Conservation (phyloP, 2,888 invertebrate genomes). For the Tillus elongatus region DNA sequence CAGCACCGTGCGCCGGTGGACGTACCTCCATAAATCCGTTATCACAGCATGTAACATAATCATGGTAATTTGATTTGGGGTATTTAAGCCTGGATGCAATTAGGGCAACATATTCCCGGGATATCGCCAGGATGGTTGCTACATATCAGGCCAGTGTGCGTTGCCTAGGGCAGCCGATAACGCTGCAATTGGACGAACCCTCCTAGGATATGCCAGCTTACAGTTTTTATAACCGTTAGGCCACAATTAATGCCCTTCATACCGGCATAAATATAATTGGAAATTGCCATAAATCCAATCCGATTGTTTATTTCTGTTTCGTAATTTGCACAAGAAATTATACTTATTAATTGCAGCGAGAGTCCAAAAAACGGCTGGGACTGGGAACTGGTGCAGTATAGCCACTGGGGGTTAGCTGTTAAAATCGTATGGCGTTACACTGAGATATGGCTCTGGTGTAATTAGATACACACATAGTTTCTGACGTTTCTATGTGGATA, state of each 20-base stretch:
- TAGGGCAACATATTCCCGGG: conserved; percentile 12
- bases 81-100: conserved; percentile 17
- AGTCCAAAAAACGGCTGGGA: no score
- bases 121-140: not conserved
- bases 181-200: conserved; percentile 12
- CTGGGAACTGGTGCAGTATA: no score
- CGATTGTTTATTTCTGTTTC: not conserved
- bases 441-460: no score
- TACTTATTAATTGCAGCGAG: no score
- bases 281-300: conserved; percentile 14
- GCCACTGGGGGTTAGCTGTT: no score
- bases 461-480: no score
- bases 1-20: no score
- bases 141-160: not conserved
- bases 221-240: conserved; percentile 11
- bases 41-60: conserved; percentile 7
- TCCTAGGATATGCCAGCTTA: conserved; percentile 7
- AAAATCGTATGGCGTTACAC: no score
- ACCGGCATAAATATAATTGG: conserved; percentile 15
- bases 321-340: no score
- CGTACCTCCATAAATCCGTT: no score
- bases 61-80: conserved; percentile 16
- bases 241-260: conserved; percentile 13
- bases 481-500: no score
- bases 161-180: conserved; percentile 11